Percentiles rank a stretch among this genome's conserved stretches.
Conservation (phyloP, 37 sponge, comb jelly and placozoan species). For the Beroe forskalii region DNA sequence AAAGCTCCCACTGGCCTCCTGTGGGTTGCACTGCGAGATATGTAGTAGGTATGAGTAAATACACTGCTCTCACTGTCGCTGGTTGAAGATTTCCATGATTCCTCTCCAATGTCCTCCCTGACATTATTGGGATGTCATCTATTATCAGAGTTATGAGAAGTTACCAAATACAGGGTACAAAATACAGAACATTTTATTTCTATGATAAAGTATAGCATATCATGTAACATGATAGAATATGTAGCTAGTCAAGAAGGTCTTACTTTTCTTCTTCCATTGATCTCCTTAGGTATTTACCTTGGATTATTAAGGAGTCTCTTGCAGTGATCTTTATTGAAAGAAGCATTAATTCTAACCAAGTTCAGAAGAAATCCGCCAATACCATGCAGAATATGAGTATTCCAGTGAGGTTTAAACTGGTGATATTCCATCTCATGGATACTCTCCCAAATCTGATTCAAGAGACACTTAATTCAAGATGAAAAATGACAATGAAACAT, state of each 20-base stretch:
- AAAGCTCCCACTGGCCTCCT: constrained; percentile 10
- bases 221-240: too few species aligned
- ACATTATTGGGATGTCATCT: too few species aligned
- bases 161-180: too few species aligned
- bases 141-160: too few species aligned
- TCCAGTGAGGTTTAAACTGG: constrained; percentile 24
- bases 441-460: constrained; percentile 22
- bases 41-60: constrained; percentile 38
- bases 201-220: too few species aligned
- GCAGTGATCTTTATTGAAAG: constrained; percentile 2
- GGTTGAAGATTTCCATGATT: neutral
- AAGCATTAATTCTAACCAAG: constrained; percentile 1
- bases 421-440: neutral
- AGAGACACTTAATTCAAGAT: too few species aligned
- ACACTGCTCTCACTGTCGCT: neutral
- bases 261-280: too few species aligned
- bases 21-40: neutral
- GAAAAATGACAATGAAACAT: too few species aligned
- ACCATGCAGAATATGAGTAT: neutral
- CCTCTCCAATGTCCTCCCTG: neutral
- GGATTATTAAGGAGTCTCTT: neutral
- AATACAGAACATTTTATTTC: too few species aligned
- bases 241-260: too few species aligned
- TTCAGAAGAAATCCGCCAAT: constrained; percentile 56
- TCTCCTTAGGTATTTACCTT: too few species aligned